Conservation (phyloP, 2,113 vertebrate species). For the Protobothrops mucrosquamatus region DNA sequence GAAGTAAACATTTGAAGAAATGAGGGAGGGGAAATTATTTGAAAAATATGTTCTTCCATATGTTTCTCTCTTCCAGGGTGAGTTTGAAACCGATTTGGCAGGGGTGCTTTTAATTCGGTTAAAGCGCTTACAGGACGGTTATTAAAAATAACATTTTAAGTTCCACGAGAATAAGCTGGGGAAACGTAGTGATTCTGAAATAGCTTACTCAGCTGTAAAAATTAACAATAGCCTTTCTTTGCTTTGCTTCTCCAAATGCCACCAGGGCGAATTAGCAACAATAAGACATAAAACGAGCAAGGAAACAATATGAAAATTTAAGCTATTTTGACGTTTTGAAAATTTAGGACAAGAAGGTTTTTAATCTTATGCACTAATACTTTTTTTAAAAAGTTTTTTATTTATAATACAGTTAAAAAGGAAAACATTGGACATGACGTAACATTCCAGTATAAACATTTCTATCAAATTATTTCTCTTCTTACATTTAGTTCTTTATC, state of each 20-base stretch:
- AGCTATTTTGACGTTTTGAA: neutral
- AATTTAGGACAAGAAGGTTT: neutral
- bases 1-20: neutral
- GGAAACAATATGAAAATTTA: neutral
- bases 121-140: neutral
- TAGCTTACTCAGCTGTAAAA: neutral
- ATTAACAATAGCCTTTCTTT: conserved; percentile 18
- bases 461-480: no score
- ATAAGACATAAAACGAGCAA: neutral
- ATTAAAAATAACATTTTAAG: neutral
- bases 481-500: no score
- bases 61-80: neutral
- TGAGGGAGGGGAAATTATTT: neutral
- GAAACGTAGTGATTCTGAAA: neutral
- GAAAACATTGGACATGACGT: no score
- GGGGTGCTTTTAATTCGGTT: neutral
- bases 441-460: no score
- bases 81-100: neutral
- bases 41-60: neutral
- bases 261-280: neutral
- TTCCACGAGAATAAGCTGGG: neutral
- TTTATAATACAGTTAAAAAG: no score
- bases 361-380: neutral
- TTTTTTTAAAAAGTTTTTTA: neutral
- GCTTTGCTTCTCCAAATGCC: neutral